These are phyloP conservation scores for Steinernema feltiae DNA, from an alignment of 1,140 invertebrate genomes.

Conservation along the genomic window DNA sequence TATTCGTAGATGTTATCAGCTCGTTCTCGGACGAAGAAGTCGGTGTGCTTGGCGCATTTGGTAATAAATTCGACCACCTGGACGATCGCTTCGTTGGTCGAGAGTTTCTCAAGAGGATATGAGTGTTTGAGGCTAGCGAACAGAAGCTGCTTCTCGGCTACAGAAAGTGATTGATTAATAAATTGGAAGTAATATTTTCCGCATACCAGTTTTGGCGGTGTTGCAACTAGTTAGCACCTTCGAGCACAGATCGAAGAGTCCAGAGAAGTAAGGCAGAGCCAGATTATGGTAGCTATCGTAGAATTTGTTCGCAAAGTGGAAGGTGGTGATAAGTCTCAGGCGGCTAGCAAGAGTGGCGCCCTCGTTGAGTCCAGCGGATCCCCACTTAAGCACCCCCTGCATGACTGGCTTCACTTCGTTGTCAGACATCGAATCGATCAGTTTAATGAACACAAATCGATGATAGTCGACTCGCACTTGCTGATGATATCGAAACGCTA, in stretches of 20 bases:
- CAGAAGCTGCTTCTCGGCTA: not conserved
- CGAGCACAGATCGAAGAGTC: conserved; percentile 27
- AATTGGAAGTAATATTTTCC: not conserved
- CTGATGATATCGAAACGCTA: not conserved
- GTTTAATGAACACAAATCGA: conserved; percentile 1
- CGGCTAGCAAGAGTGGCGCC: not conserved
- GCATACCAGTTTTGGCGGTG: conserved; percentile 8
- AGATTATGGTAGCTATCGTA: conserved; percentile 26
- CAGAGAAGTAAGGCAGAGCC: conserved; percentile 30
- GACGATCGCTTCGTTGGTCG: not conserved
- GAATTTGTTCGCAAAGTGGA: conserved; percentile 34
- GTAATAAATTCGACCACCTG: conserved; percentile 26
- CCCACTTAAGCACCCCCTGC: conserved; percentile 25
- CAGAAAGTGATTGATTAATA: not conserved
- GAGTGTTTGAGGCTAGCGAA: not conserved
- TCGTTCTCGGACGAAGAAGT: conserved; percentile 34
- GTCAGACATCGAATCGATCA: conserved; percentile 1
- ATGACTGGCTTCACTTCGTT: conserved; percentile 20
- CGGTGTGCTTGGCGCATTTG: conserved; percentile 27
- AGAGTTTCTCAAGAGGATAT: not conserved
- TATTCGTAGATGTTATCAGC: conserved; percentile 10
- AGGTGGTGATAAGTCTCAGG: conserved; percentile 23
- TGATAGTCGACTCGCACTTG: not conserved
- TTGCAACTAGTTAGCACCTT: conserved; percentile 23
- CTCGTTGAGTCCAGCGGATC: conserved; percentile 15